Evolutionary conservation across 2,113 vertebrate species (phyloP), one percentile per base, ranked within the genome.

Genomic region (Isurus oxyrinchus): DNA sequence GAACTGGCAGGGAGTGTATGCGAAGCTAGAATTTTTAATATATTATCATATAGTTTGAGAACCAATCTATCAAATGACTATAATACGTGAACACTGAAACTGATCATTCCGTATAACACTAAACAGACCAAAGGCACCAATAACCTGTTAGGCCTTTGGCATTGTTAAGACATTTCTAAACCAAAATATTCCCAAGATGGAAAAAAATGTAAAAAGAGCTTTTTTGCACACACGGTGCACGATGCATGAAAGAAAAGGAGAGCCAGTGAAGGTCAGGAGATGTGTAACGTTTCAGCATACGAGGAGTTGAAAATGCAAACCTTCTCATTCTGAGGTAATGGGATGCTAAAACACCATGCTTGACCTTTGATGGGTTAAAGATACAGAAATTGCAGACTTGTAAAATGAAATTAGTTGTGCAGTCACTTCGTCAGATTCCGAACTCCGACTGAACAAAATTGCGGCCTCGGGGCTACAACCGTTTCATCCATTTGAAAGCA

Each of bases 281-380:
- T 40, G 19, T 94, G 90, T 94, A 63, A 44, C 19, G 1, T 3
- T 93, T 63, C 35, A 40, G 31, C 90, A 21, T 6, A 5, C 0
- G n/a, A n/a, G 76, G 16, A 49, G 40, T 6, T 23, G 90, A 94
- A 94, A 94, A 40, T 40, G 57, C 35, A n/a, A 63, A 63, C 35
- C 59, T 61, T 63, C 59, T 93, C 90, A 8, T 21, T 2, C 57
- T 1, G 35, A n/a, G 72, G 90, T 94, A 94, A 94, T 66, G 35
- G 59, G n/a, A 63, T n/a, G 59, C 90, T 21, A 57, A 61, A 66
- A 94, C 90, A 66, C 59, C 0, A 2, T 8, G 59, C 59, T 63
- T 94, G 90, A 94, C 90, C 90, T 94, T 94, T 94, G 90, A 21
- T 63, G 90, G 90, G 90, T 63, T 94, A 63, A 94, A 94, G 59